phyloP scores from a whole-genome alignment of 30 jellyfish, hydroid and myxozoan species.

The Nemopilema nomurai region DNA sequence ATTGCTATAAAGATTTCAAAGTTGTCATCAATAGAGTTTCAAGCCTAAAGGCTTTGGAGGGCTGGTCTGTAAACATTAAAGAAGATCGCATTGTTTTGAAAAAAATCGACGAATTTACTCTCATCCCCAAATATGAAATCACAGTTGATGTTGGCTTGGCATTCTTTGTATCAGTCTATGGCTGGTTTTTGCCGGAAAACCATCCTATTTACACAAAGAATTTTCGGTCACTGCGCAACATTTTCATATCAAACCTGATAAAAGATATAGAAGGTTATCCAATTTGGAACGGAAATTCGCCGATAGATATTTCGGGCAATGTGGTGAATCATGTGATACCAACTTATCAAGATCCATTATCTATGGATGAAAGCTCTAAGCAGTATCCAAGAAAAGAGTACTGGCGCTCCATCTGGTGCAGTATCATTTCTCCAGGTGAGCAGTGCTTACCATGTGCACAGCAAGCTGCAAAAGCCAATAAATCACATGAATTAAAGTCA shows the following conservation, averaged over 20 bases:
- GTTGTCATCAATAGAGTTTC: background rate
- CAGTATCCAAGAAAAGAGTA: conserved; percentile 22
- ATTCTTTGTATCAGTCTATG: conserved; percentile 18
- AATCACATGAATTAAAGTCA: conserved; percentile 4
- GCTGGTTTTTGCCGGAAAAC: conserved; percentile 26
- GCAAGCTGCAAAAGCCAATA: conserved; percentile 15
- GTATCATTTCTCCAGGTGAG: conserved; percentile 23
- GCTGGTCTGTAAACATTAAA: background rate
- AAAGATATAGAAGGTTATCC: background rate
- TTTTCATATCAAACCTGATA: conserved; percentile 1
- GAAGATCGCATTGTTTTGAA: background rate
- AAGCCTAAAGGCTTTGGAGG: background rate
- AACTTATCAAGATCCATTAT: conserved; percentile 6
- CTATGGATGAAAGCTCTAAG: conserved; percentile 3
- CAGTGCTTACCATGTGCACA: conserved; percentile 17
- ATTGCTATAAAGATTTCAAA: conserved; percentile 11
- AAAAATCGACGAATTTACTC: background rate
- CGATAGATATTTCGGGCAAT: conserved; percentile 8
- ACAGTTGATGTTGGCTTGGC: conserved; percentile 38
- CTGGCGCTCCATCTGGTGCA: conserved; percentile 26
- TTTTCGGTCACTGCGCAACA: conserved; percentile 19
- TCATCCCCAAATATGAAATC: conserved; percentile 24
- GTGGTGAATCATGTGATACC: conserved; percentile 18
- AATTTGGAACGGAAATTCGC: conserved; percentile 14
- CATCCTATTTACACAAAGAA: conserved; percentile 17